phyloP scores from a whole-genome alignment of 2,113 vertebrate genomes.

The Chlamydotis undulata region DNA sequence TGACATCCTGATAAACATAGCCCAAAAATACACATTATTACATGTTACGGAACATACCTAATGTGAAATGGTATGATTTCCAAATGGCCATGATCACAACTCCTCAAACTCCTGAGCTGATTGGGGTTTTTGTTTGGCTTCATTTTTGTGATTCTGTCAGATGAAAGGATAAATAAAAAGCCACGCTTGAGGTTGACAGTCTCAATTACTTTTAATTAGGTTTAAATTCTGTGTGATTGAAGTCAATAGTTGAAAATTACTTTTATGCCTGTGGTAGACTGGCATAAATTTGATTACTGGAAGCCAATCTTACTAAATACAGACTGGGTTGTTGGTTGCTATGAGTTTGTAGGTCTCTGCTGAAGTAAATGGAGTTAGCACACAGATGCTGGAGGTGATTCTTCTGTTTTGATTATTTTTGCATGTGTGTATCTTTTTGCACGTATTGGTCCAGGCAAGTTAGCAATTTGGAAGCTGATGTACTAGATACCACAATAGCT shows the following conservation, averaged over 20 bases:
- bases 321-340: not conserved
- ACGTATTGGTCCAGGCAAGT: fast-evolving
- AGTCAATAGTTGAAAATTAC: not conserved
- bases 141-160: not conserved
- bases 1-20: not conserved
- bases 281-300: not conserved
- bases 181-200: not conserved
- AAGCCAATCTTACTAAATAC: not conserved
- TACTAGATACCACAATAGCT: not conserved
- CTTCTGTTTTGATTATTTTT: not conserved
- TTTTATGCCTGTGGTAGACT: not conserved
- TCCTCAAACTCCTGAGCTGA: not conserved
- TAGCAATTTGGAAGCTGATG: not conserved
- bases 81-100: not conserved
- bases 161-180: not conserved
- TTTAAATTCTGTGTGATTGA: not conserved
- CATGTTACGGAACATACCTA: not conserved
- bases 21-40: not conserved
- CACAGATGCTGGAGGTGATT: not conserved
- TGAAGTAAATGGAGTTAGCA: not conserved
- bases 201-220: not conserved
- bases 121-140: not conserved
- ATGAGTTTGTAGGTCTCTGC: not conserved
- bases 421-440: not conserved
- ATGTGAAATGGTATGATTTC: not conserved